Base-by-base conservation (phyloP, 2,113 vertebrate genomes). In the Rattus norvegicus region DNA sequence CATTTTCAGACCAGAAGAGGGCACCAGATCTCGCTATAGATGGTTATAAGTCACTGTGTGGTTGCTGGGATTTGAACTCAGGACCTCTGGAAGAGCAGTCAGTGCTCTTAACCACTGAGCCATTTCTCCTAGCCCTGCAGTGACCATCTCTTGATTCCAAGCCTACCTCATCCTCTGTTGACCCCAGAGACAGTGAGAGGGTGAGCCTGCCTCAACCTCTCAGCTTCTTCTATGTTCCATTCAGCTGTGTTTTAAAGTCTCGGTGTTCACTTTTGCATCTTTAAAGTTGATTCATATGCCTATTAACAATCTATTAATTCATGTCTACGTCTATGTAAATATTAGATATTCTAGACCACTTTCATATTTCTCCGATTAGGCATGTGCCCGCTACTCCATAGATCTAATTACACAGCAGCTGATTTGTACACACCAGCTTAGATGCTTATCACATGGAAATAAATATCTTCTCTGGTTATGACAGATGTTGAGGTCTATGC, bases 71-170 rank as follows among this genome's bases (percentile, higher is more conserved):
- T 16, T 69, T 69, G 67, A 69, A 16, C 30, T 69, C 30, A 36
- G 67, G 67, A 16, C 30, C 30, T 36, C 67, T 69, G 13, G 67
- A 69, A 69, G 67, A 69, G 33, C 67, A 69, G 67, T 14, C 67
- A 16, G 33, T 36, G 13, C 33, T 69, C 67, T 69, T 69, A 69
- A 69, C 30, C 13, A 2, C 13, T 36, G 30, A 69, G 67, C 67
- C 65, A 69, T 69, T 28, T 69, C 65, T 69, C 30, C 67, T 30
- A 69, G 30, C 67, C 67, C 30, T 7, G 30, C 67, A 69, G 67
- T 36, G 80, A 10, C 7, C 2, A 0, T 28, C 28, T 86, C 6
- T 3, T 19, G 9, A 7, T 12, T 16, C n/a, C 5, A 0, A 11
- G 0, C 30, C 5, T 1, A 0, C 59, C 30, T 36, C 1, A 0